phyloP scores from a whole-genome alignment of 2,888 invertebrate species.

The Nemapogon koenigi region DNA sequence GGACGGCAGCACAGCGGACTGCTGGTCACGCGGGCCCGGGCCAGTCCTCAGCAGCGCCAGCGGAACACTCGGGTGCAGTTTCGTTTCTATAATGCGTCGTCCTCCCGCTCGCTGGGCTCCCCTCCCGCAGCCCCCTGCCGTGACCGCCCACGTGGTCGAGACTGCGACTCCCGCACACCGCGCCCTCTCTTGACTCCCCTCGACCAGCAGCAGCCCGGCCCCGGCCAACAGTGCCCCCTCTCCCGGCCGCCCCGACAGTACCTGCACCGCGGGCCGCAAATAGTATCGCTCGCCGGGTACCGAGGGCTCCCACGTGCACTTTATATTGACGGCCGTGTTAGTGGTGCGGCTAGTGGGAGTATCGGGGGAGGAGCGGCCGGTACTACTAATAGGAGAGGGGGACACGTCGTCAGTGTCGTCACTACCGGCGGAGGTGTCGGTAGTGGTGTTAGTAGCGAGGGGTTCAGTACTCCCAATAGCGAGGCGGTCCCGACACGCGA shows the following conservation, averaged over 20 bases:
- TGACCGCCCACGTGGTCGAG: conserved; percentile 14
- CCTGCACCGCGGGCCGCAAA: too few relatives aligned
- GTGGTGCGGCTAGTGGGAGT: too few relatives aligned
- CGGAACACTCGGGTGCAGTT: conserved; percentile 1
- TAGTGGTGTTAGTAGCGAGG: not conserved
- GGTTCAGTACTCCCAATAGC: too few relatives aligned
- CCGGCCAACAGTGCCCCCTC: conserved; percentile 23
- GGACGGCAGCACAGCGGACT: not conserved
- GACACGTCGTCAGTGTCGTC: not conserved
- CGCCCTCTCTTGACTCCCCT: conserved; percentile 17
- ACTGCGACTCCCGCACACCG: conserved; percentile 19
- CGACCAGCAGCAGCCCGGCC: conserved; percentile 21
- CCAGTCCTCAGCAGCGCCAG: conserved; percentile 7
- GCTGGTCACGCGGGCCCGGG: conserved; percentile 17
- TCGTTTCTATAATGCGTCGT: too few relatives aligned
- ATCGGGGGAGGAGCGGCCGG: too few relatives aligned
- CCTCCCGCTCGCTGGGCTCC: conserved; percentile 25
- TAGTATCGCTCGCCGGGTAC: too few relatives aligned
- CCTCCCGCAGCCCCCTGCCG: conserved; percentile 17
- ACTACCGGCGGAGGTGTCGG: not conserved
- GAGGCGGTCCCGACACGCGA: conserved; percentile 27
- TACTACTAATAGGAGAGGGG: too few relatives aligned
- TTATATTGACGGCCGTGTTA: too few relatives aligned
- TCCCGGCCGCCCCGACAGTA: too few relatives aligned
- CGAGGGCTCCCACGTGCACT: too few relatives aligned